phyloP scores from a whole-genome alignment of 2,797 vertebrate genomes.

The Chelon auratus region DNA sequence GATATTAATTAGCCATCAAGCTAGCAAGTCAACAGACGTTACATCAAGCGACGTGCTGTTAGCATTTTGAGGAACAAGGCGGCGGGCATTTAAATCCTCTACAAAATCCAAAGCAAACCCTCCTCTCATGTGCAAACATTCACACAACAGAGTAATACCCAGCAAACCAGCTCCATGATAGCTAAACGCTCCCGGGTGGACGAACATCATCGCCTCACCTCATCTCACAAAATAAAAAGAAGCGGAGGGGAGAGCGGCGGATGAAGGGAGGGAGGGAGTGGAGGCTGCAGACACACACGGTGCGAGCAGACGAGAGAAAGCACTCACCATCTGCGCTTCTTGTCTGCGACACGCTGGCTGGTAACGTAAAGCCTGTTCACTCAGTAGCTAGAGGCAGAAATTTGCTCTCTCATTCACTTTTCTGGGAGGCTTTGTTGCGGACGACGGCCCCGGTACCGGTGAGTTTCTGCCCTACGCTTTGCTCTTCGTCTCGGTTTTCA shows the following conservation, averaged over 20 bases:
- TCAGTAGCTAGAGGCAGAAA: constrained; percentile 36
- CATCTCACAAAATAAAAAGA: constrained; percentile 43
- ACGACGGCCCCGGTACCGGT: constrained; percentile 48
- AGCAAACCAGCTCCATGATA: not conserved
- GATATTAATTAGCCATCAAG: constrained; percentile 66
- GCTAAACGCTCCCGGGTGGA: constrained; percentile 24
- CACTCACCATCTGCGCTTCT: constrained; percentile 86
- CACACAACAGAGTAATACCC: too few species aligned
- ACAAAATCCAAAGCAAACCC: not conserved
- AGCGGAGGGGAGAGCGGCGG: constrained; percentile 42
- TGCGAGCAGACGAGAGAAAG: constrained; percentile 27
- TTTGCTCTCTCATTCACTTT: constrained; percentile 48
- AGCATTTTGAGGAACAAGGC: constrained; percentile 44
- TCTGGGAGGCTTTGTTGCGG: constrained; percentile 29
- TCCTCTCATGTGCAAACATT: not conserved
- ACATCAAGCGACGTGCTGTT: constrained; percentile 34
- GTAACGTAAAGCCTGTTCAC: constrained; percentile 35
- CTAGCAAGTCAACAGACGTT: constrained; percentile 52
- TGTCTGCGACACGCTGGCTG: constrained; percentile 56
- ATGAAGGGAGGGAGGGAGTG: constrained; percentile 42
- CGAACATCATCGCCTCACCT: constrained; percentile 68
- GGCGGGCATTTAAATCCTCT: constrained; percentile 25
- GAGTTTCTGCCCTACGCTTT: constrained; percentile 44
- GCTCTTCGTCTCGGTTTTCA: constrained; percentile 71
- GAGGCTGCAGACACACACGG: constrained; percentile 59